These are phyloP conservation scores for Phainopepla nitens DNA, from an alignment of 2,113 vertebrate genomes.

Conservation along the genomic window DNA sequence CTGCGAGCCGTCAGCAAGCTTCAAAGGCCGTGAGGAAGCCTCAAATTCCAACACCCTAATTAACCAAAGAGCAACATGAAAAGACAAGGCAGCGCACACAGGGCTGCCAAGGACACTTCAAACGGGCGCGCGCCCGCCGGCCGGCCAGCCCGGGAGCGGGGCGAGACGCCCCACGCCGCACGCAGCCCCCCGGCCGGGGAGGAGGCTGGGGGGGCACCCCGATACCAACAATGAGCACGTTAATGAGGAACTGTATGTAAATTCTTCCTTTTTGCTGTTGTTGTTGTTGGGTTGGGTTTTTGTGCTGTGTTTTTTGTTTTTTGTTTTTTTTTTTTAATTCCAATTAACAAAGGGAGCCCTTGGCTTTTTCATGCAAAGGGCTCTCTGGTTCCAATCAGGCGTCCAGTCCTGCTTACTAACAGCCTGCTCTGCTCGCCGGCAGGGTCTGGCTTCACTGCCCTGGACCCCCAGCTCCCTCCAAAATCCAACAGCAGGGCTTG, in stretches of 20 bases:
- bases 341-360: conserved; percentile 66
- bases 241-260: conserved; percentile 62
- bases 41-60: conserved; percentile 88
- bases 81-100: conserved; percentile 83
- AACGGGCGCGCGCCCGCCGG: conserved; percentile 22
- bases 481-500: not conserved
- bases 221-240: conserved; percentile 33
- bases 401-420: conserved; percentile 1
- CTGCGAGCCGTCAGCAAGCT: conserved; percentile 64
- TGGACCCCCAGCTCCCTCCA: not conserved
- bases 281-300: not conserved
- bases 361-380: conserved; percentile 56
- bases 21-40: conserved; percentile 74
- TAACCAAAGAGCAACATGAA: conserved; percentile 87
- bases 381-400: conserved; percentile 55
- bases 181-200: not conserved
- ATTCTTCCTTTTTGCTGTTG: not conserved
- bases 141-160: not conserved
- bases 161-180: not conserved
- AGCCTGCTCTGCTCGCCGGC: not conserved
- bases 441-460: not conserved
- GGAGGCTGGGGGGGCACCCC: not conserved
- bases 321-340: not conserved
- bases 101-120: conserved; percentile 74
- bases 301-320: not conserved